Evolutionary conservation across 2,797 vertebrate genomes (phyloP).

Genomic region (Hyperoplus lanceolatus): DNA sequence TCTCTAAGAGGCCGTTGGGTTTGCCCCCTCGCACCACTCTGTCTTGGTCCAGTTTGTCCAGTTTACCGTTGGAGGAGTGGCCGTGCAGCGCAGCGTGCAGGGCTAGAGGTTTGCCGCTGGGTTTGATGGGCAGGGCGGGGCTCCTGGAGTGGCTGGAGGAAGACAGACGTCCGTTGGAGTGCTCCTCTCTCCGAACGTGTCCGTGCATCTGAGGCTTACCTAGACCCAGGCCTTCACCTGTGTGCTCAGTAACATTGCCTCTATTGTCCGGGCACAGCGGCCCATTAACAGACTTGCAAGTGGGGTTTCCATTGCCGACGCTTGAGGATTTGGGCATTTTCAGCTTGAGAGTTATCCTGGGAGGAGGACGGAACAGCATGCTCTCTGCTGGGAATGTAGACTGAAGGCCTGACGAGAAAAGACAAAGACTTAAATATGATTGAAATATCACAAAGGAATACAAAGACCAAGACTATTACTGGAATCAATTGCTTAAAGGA

Average conservation of each 20-base stretch:
- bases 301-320: slow-evolving; percentile 87
- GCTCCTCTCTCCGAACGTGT: slow-evolving; percentile 85
- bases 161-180: slow-evolving; percentile 86
- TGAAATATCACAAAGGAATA: not conserved
- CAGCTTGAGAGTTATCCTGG: slow-evolving; percentile 96
- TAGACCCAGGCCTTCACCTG: slow-evolving; percentile 81
- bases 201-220: slow-evolving; percentile 88
- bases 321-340: slow-evolving; percentile 92
- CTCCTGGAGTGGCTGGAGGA: slow-evolving; percentile 62
- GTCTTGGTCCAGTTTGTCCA: slow-evolving; percentile 85
- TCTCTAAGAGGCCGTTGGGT: slow-evolving; percentile 89
- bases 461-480: not conserved
- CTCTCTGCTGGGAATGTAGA: slow-evolving; percentile 90
- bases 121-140: slow-evolving; percentile 66
- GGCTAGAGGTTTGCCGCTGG: slow-evolving; percentile 89
- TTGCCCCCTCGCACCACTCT: slow-evolving; percentile 71
- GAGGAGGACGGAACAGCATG: slow-evolving; percentile 91
- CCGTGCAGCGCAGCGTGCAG: slow-evolving; percentile 91
- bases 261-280: slow-evolving; percentile 88
- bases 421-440: not conserved
- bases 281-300: slow-evolving; percentile 88
- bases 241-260: slow-evolving; percentile 74
- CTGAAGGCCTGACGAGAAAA: slow-evolving; percentile 85
- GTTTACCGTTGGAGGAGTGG: slow-evolving; percentile 89
- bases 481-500: not conserved